phyloP scores from a whole-genome alignment of 2,797 vertebrate species.

The Morus bassanus region DNA sequence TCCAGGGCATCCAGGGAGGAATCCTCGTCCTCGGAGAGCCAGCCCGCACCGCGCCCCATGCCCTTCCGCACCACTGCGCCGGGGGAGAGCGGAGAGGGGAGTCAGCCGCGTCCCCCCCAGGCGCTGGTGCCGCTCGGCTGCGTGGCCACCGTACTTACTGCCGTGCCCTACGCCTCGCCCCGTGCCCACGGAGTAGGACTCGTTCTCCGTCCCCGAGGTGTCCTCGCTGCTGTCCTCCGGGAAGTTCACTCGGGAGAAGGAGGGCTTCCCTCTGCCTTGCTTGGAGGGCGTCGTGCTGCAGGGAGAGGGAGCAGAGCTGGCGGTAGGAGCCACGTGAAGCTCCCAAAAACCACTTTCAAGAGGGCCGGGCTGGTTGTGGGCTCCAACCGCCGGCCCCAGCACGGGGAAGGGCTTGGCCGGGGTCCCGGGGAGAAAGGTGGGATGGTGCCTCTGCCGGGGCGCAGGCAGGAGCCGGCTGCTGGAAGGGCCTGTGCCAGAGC shows the following conservation, averaged over 20 bases:
- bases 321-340: background rate
- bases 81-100: background rate
- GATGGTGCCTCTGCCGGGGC: background rate
- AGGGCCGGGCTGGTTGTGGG: no score
- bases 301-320: background rate
- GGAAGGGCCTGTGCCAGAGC: background rate
- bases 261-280: conserved; percentile 93
- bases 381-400: fast-evolving
- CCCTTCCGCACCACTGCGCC: conserved; percentile 88
- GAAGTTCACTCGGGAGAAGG: conserved; percentile 93
- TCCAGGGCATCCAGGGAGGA: conserved; percentile 92
- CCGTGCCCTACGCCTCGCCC: conserved; percentile 88
- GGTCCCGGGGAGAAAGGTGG: background rate
- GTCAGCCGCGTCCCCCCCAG: background rate
- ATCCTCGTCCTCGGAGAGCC: conserved; percentile 95
- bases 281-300: conserved; percentile 95
- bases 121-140: background rate
- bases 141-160: conserved; percentile 70
- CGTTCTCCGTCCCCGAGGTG: conserved; percentile 96
- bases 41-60: conserved; percentile 87
- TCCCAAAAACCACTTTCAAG: background rate
- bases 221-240: conserved; percentile 98
- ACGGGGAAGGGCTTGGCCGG: fast-evolving
- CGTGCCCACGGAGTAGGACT: conserved; percentile 93
- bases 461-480: fast-evolving